A percentile compares a stretch with the other conserved stretches of the same genome.
These are phyloP conservation scores for Trematomus bernacchii DNA, from an alignment of 2,797 vertebrate species.

Conservation along the genomic window DNA sequence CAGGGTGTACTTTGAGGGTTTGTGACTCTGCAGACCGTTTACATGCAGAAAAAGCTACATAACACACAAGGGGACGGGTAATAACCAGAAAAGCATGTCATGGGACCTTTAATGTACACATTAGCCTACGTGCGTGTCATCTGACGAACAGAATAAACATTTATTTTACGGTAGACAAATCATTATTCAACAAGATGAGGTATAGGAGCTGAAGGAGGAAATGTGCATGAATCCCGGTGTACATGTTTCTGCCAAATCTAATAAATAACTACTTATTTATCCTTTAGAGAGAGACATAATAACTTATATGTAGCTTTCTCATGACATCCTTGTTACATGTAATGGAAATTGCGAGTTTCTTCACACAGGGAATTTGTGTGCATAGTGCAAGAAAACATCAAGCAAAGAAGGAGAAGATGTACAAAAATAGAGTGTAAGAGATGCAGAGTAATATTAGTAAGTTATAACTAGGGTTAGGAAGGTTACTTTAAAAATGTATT, in stretches of 20 bases:
- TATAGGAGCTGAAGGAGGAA: neutral
- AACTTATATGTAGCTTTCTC: neutral
- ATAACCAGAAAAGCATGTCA: no score
- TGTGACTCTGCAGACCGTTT: no score
- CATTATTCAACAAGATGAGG: slow-evolving; percentile 17
- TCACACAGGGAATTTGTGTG: neutral
- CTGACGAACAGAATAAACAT: neutral
- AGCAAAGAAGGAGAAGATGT: neutral
- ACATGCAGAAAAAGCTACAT: no score
- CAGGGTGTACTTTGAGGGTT: no score
- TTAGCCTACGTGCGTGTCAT: neutral
- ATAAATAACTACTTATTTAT: slow-evolving; percentile 1
- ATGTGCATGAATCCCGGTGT: slow-evolving; percentile 14
- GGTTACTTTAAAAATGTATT: no score
- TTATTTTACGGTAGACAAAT: slow-evolving; percentile 15
- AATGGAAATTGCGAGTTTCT: neutral
- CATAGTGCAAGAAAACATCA: neutral
- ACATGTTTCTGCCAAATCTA: slow-evolving; percentile 15
- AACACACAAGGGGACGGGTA: no score
- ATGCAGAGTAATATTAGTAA: slow-evolving; percentile 16
- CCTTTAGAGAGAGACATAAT: neutral
- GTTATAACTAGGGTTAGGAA: slow-evolving; percentile 4
- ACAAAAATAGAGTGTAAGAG: neutral
- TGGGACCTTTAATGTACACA: neutral
- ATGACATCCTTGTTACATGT: neutral